phyloP scores from a whole-genome alignment of 2,888 invertebrate species.

The Drosophila nr. perissopoda region DNA sequence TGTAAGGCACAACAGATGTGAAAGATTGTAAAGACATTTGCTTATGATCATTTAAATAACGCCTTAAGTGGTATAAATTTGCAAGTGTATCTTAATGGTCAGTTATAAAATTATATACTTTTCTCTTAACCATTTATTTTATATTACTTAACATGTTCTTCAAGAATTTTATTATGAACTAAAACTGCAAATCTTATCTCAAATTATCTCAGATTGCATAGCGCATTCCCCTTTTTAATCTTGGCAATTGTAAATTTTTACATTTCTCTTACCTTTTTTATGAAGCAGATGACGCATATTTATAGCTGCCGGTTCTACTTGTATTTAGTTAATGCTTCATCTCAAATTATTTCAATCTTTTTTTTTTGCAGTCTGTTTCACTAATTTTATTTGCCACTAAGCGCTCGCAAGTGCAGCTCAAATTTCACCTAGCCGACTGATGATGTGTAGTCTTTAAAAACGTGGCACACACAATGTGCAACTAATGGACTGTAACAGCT shows the following conservation, averaged over 20 bases:
- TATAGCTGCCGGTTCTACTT: neutral
- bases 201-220: neutral
- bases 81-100: neutral
- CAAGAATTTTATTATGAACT: neutral
- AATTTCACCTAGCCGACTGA: neutral
- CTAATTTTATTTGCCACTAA: slow-evolving; percentile 48
- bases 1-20: neutral
- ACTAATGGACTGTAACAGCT: slow-evolving; percentile 57
- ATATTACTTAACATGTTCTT: neutral
- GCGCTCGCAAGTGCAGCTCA: slow-evolving; percentile 28
- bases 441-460: slow-evolving; percentile 12
- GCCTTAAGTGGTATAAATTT: neutral
- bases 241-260: neutral
- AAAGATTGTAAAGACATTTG: neutral
- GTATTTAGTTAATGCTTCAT: neutral
- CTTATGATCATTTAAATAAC: neutral
- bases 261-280: neutral
- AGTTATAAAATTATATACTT: neutral
- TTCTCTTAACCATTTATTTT: neutral
- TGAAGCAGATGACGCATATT: neutral
- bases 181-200: neutral
- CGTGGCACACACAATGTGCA: slow-evolving; percentile 53
- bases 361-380: slow-evolving; percentile 35
- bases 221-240: neutral
- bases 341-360: slow-evolving; percentile 28